Conservation (phyloP, 2,888 invertebrate genomes). For the Phyto melanocephala region DNA sequence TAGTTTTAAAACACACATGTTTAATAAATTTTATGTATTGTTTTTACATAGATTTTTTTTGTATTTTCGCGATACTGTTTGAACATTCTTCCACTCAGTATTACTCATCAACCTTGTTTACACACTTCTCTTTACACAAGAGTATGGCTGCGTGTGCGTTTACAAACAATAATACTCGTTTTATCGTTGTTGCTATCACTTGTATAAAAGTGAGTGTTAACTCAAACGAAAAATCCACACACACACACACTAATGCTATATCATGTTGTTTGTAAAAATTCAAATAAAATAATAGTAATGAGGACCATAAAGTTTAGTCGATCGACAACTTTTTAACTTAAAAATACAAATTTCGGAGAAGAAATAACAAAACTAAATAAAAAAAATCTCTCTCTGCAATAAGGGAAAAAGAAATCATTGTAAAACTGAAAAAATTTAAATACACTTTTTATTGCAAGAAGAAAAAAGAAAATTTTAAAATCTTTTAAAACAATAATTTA, state of each 20-base stretch:
- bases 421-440: slow-evolving; percentile 46
- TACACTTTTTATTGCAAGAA: slow-evolving; percentile 27
- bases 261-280: slow-evolving; percentile 37
- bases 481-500: slow-evolving; percentile 11
- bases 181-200: neutral
- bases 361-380: neutral
- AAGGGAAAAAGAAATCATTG: neutral
- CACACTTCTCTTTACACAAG: neutral
- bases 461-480: slow-evolving; percentile 45
- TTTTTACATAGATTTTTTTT: neutral
- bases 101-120: slow-evolving; percentile 12
- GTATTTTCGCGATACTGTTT: neutral
- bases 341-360: slow-evolving; percentile 5
- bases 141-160: slow-evolving; percentile 1
- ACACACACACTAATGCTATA: neutral
- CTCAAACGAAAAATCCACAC: no score
- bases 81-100: slow-evolving; percentile 5
- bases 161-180: neutral
- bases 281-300: slow-evolving; percentile 43
- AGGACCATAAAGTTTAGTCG: slow-evolving; percentile 49
- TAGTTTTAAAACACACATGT: neutral
- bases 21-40: neutral
- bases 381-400: no score
- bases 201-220: slow-evolving; percentile 12
- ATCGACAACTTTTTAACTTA: slow-evolving; percentile 46